Percentiles rank a stretch among this genome's conserved stretches.
Conservation (phyloP, 2,113 vertebrate species). For the Sebastes fasciatus region DNA sequence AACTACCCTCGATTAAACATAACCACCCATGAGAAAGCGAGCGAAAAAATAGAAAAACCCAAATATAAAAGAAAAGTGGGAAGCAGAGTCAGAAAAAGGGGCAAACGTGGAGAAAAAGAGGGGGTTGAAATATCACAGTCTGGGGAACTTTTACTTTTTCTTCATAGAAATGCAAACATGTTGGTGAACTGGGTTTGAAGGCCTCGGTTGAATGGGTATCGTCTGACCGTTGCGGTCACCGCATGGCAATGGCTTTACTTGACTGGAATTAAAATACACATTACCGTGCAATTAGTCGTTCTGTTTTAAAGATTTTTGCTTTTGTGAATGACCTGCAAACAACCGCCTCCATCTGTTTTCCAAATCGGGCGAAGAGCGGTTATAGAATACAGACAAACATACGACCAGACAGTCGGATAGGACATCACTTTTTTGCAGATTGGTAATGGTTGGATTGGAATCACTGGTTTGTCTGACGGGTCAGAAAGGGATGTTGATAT, state of each 20-base stretch:
- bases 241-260: slow-evolving; percentile 18
- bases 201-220: not conserved
- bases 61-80: not conserved
- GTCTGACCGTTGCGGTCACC: slow-evolving; percentile 5
- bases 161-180: slow-evolving; percentile 36
- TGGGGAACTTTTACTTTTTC: slow-evolving; percentile 3
- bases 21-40: slow-evolving; percentile 8
- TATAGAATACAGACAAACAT: slow-evolving; percentile 3
- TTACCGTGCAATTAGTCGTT: slow-evolving; percentile 24
- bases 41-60: slow-evolving; percentile 2
- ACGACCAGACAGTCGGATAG: slow-evolving; percentile 12
- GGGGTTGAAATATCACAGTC: not conserved
- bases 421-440: slow-evolving; percentile 26
- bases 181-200: slow-evolving; percentile 8
- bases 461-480: slow-evolving; percentile 33
- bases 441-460: slow-evolving; percentile 42
- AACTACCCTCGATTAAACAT: slow-evolving; percentile 13
- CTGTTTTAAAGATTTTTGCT: slow-evolving; percentile 27
- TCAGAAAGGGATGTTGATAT: slow-evolving; percentile 28
- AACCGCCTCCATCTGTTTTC: slow-evolving; percentile 38
- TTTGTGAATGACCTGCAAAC: slow-evolving; percentile 31
- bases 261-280: slow-evolving; percentile 47
- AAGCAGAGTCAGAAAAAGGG: not conserved
- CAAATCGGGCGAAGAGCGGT: slow-evolving; percentile 15
- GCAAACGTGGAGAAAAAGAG: not conserved